Conservation (phyloP, 2,113 vertebrate genomes). For the Marmota monax region DNA sequence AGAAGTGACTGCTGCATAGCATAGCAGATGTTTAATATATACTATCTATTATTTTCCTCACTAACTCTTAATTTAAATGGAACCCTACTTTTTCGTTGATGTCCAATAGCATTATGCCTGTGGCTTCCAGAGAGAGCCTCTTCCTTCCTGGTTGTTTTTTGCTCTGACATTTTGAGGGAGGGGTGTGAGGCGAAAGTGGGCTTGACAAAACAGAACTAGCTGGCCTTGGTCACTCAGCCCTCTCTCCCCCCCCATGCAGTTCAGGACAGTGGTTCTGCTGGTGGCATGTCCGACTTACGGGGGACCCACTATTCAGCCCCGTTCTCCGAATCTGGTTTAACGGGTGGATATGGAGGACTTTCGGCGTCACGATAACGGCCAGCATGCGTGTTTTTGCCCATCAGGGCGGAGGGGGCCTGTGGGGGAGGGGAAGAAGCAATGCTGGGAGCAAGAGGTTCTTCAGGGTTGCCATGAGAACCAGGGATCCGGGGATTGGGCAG, state of each 20-base stretch:
- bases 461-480: conserved; percentile 39
- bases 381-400: neutral
- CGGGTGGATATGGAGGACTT: neutral
- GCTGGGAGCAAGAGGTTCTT: conserved; percentile 8
- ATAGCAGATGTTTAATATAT: neutral
- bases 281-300: fast-evolving
- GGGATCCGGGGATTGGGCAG: conserved; percentile 47
- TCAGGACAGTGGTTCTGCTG: no score
- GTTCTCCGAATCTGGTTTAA: neutral
- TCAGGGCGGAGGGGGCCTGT: neutral
- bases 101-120: no score
- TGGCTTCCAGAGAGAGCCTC: neutral
- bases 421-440: neutral
- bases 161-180: neutral
- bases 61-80: neutral
- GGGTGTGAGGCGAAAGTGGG: neutral
- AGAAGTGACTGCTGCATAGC: neutral
- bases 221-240: neutral
- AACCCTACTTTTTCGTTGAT: neutral
- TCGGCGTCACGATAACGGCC: neutral
- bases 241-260: neutral
- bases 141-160: neutral
- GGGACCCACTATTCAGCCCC: neutral
- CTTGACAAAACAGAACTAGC: neutral
- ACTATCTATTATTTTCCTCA: neutral